Conservation (phyloP, 1,140 invertebrate genomes). For the Cardiocondyla obscurior region DNA sequence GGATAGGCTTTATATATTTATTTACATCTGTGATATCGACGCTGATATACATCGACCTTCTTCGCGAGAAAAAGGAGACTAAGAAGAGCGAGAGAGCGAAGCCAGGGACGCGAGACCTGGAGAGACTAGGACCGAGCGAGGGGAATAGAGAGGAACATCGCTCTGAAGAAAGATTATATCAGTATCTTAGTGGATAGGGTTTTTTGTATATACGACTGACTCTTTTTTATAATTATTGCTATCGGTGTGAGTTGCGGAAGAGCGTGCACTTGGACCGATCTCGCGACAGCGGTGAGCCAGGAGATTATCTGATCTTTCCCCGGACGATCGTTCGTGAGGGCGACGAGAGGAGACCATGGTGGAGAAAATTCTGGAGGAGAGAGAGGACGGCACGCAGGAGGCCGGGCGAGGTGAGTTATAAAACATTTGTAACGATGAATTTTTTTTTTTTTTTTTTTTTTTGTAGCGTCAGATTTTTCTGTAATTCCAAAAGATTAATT, state of each 20-base stretch:
- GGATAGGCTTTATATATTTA: constrained; percentile 78
- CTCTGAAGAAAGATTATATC: constrained; percentile 70
- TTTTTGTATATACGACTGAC: constrained; percentile 84
- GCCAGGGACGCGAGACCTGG: background rate
- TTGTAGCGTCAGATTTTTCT: no score
- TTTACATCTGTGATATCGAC: constrained; percentile 75
- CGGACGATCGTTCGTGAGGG: background rate
- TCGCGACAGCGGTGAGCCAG: constrained; percentile 14
- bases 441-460: no score
- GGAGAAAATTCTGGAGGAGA: constrained; percentile 81
- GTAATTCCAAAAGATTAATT: no score
- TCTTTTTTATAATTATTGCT: constrained; percentile 83
- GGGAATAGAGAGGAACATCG: background rate
- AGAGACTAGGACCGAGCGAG: background rate
- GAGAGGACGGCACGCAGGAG: constrained; percentile 77
- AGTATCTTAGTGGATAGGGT: constrained; percentile 77
- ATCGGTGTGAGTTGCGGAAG: constrained; percentile 66
- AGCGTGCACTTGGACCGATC: background rate
- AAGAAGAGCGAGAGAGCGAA: background rate
- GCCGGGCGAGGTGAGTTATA: constrained; percentile 74
- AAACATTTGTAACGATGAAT: background rate
- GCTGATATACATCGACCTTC: constrained; percentile 71
- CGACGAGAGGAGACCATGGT: constrained; percentile 75
- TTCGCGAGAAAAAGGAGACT: constrained; percentile 33
- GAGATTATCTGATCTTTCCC: background rate